Evolutionary conservation across 1,140 invertebrate species (phyloP), one percentile per base, ranked within the genome.

Genomic region (Leucophenga varia): DNA sequence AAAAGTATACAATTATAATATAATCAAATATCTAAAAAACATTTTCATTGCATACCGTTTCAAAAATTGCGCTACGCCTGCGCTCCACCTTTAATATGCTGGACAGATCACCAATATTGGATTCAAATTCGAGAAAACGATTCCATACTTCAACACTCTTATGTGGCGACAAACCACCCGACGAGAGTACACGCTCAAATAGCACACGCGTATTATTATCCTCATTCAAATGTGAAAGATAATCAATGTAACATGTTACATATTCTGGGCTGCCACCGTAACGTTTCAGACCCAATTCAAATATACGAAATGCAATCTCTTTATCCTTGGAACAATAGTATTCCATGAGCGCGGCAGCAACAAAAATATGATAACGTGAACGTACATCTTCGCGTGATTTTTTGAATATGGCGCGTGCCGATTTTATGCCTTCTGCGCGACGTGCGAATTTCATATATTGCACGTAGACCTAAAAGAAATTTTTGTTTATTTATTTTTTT

Each of bases 311-410:
- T 1, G 97, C 96, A 43, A 99, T 93, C 73, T 94, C 95, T 77
- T 97, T 96, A 76, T 99, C 96, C 81, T 99, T 99, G 42, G 91
- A 97, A 73, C 95, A 98, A 71, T 98, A 98, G 76, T 99, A 99
- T 79, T 99, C 97, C 94, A 99, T 98, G 0, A 98, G 79, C 1
- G 96, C 95, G 12, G 96, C 95, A 1, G 95, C 89, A 2, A 98
- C 93, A 72, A 91, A 99, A 31, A 98, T 89, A 72, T 99, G 95
- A 77, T 93, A 93, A 22, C 84, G 86, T 1, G 87, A 88, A 40
- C 85, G 81, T 3, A 81, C 65, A 76, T 99, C 96, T 76, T 98
- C 95, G 35, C 97, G 77, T 0, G 95, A 95, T 64, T 90, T 82
- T 78, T 98, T 97, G 64, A 99, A 99, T 19, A 99, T 89, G 12